Conservation (phyloP, 1,140 invertebrate species). For the Chymomyza costata region DNA sequence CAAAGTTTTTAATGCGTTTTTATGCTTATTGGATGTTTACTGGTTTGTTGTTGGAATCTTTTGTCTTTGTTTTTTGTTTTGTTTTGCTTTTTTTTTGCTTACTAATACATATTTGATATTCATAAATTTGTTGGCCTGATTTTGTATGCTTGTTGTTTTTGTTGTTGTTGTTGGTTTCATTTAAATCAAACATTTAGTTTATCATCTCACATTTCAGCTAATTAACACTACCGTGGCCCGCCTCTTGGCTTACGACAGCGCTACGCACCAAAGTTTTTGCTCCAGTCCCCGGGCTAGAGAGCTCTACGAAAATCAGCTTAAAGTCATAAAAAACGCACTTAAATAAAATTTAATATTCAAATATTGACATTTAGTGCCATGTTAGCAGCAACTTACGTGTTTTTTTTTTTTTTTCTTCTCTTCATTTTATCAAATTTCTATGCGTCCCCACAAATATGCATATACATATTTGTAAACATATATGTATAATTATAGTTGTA, state of each 20-base stretch:
- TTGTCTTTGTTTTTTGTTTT: background rate
- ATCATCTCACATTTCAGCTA: slow-evolving; percentile 71
- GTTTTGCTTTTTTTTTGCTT: too few relatives aligned
- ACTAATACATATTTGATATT: slow-evolving; percentile 32
- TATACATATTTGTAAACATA: background rate
- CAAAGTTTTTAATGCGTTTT: background rate
- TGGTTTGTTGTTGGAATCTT: slow-evolving; percentile 34
- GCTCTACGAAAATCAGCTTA: slow-evolving; percentile 71
- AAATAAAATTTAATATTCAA: slow-evolving; percentile 75
- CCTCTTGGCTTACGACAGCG: too few relatives aligned
- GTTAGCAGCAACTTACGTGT: slow-evolving; percentile 68
- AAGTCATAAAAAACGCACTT: slow-evolving; percentile 71
- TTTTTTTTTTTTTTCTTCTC: slow-evolving; percentile 26
- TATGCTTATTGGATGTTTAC: slow-evolving; percentile 29
- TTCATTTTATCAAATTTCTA: slow-evolving; percentile 2
- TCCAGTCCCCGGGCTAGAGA: slow-evolving; percentile 34
- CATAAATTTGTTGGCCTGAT: slow-evolving; percentile 41
- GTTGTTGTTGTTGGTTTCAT: slow-evolving; percentile 41
- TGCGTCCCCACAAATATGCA: background rate
- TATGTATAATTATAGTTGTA: slow-evolving; percentile 12
- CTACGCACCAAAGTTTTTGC: too few relatives aligned
- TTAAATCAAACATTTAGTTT: slow-evolving; percentile 71
- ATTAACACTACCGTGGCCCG: slow-evolving; percentile 61
- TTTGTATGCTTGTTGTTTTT: background rate
- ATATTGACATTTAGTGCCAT: slow-evolving; percentile 74